A percentile compares a stretch with the other conserved stretches of the same genome.
These are phyloP conservation scores for Oncorhynchus gorbuscha DNA, from an alignment of 2,113 vertebrate genomes.

Conservation along the genomic window DNA sequence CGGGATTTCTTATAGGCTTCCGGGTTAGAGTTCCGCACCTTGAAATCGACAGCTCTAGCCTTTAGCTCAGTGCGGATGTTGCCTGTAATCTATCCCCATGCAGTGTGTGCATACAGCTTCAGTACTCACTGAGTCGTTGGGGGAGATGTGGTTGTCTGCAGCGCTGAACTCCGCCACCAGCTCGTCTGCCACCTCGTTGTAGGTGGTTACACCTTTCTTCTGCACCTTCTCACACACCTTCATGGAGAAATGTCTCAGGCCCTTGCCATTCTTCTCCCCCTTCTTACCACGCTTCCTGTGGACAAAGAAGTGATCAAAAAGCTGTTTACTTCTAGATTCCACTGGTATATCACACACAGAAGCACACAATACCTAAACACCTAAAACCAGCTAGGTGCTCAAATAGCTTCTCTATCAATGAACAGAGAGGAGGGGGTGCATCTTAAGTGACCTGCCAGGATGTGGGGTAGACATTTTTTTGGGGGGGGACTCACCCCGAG, in stretches of 20 bases:
- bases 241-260: conserved; percentile 98
- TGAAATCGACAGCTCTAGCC: too few relatives aligned
- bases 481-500: conserved; percentile 82
- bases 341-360: not conserved
- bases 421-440: not conserved
- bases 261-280: conserved; percentile 98
- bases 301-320: conserved; percentile 16
- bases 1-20: too few relatives aligned
- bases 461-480: too few relatives aligned
- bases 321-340: not conserved
- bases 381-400: not conserved
- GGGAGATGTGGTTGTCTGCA: conserved; percentile 92
- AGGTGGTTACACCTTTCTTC: conserved; percentile 95
- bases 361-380: not conserved
- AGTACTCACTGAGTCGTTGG: conserved; percentile 87
- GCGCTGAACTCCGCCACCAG: conserved; percentile 97
- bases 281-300: conserved; percentile 92
- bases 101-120: too few relatives aligned
- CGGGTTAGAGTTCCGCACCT: too few relatives aligned
- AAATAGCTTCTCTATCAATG: not conserved
- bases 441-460: too few relatives aligned
- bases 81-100: too few relatives aligned
- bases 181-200: conserved; percentile 98
- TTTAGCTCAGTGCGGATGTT: too few relatives aligned
- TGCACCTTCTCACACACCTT: conserved; percentile 99